Evolutionary conservation across 2,797 vertebrate genomes (phyloP).

Genomic region (Clarias pachynema): DNA sequence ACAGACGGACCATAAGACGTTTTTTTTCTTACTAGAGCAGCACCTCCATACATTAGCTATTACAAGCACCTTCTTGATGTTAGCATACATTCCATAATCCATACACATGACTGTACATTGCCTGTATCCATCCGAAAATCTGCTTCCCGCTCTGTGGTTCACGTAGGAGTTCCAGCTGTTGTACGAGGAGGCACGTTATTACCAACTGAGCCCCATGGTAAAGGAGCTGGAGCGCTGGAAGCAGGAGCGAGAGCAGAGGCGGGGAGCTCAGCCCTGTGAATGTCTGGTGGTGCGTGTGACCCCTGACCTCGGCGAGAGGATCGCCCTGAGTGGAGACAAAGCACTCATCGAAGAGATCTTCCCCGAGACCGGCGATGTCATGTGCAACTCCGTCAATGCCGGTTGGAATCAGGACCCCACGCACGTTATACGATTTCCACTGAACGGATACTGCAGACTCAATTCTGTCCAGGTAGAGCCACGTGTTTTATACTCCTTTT

Average conservation of each 20-base stretch:
- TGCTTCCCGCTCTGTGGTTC: conserved; percentile 6
- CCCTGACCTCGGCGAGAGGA: conserved; percentile 95
- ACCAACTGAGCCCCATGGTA: conserved; percentile 97
- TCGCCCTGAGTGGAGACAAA: conserved; percentile 95
- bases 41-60: neutral
- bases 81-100: neutral
- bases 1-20: neutral
- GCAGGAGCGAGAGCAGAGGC: conserved; percentile 91
- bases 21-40: neutral
- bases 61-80: neutral
- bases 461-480: conserved; percentile 93
- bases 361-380: conserved; percentile 96
- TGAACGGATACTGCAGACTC: conserved; percentile 97
- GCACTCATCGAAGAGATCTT: conserved; percentile 98
- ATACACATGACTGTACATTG: neutral
- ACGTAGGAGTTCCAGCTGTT: conserved; percentile 95
- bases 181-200: conserved; percentile 97
- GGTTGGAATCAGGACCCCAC: conserved; percentile 99
- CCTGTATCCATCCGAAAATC: neutral
- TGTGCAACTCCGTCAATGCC: conserved; percentile 98
- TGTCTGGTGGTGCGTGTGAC: conserved; percentile 97
- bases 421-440: conserved; percentile 96
- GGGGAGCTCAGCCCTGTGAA: conserved; percentile 90
- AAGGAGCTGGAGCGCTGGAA: conserved; percentile 99
- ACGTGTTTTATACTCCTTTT: neutral